A percentile compares a stretch with the other conserved stretches of the same genome.
These are phyloP conservation scores for Clavelina lepadiformis DNA, from an alignment of 23 tunicate genomes.

Conservation along the genomic window DNA sequence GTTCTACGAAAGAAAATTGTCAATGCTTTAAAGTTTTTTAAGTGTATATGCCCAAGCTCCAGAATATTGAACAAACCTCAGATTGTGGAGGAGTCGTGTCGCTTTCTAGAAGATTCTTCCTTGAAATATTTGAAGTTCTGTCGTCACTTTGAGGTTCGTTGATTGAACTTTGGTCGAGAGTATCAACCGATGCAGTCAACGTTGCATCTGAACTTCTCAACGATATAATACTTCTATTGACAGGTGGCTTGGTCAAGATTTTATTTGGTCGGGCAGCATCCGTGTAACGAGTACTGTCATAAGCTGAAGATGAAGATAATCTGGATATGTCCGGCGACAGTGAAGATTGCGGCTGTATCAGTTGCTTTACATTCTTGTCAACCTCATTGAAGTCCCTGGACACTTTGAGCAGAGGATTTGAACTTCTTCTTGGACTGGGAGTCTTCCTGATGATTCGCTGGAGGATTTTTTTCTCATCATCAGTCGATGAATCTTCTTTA, in stretches of 20 bases:
- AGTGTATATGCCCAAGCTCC: no score
- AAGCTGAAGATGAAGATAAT: slow-evolving; percentile 17
- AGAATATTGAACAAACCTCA: no score
- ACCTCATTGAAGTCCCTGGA: not conserved
- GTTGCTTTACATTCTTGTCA: not conserved
- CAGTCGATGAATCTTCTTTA: slow-evolving; percentile 11
- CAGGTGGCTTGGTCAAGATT: not conserved
- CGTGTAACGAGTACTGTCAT: slow-evolving; percentile 41
- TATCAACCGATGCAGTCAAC: slow-evolving; percentile 61
- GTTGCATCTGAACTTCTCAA: slow-evolving; percentile 65
- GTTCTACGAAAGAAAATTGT: not conserved
- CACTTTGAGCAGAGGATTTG: not conserved
- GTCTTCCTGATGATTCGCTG: slow-evolving; percentile 34
- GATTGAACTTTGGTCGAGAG: slow-evolving; percentile 54
- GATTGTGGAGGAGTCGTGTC: no score
- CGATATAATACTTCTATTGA: slow-evolving; percentile 21
- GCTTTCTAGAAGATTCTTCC: no score
- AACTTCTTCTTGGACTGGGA: slow-evolving; percentile 37
- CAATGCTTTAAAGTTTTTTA: no score
- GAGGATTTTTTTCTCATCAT: slow-evolving; percentile 22
- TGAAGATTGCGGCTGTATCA: slow-evolving; percentile 35
- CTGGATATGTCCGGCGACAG: slow-evolving; percentile 42
- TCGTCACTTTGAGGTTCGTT: no score
- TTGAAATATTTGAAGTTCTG: no score
- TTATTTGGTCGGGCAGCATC: not conserved